Evolutionary conservation across 2,113 vertebrate genomes (phyloP).

Genomic region (Plecotus auritus): DNA sequence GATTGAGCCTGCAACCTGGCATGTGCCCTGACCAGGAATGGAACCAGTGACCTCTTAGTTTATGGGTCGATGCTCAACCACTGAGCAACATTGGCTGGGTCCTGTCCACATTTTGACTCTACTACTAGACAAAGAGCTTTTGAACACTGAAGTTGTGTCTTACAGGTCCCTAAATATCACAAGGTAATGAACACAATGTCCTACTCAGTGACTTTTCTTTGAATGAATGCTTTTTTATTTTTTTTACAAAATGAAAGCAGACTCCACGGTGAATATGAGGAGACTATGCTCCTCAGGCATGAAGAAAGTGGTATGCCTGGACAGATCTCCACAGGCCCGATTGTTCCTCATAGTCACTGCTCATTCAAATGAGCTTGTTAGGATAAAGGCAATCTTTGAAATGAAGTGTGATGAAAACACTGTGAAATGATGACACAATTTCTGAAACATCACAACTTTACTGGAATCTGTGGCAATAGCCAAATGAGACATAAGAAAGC

Average conservation of each 20-base stretch:
- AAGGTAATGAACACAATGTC: background rate
- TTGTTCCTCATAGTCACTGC: background rate
- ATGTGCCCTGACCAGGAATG: too few relatives aligned
- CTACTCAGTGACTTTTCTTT: background rate
- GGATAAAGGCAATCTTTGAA: conserved; percentile 38
- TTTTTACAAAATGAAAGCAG: background rate
- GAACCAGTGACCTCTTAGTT: too few relatives aligned
- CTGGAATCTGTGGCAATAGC: background rate
- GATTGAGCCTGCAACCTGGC: too few relatives aligned
- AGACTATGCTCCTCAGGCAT: background rate
- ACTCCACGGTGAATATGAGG: background rate
- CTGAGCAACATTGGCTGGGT: too few relatives aligned
- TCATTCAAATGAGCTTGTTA: conserved; percentile 7
- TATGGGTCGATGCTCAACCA: too few relatives aligned
- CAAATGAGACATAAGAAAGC: background rate
- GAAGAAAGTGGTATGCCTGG: background rate
- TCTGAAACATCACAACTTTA: conserved; percentile 22
- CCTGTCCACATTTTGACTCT: background rate
- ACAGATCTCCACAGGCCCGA: background rate
- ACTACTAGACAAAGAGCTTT: background rate
- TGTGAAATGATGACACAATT: conserved; percentile 1
- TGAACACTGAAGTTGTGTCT: background rate
- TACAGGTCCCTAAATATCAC: background rate
- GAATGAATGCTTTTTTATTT: background rate
- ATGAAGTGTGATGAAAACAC: background rate